A percentile compares a stretch with the other conserved stretches of the same genome.
Conservation (phyloP, 92 coral and sea anemone species). For the Muricea muricata region DNA sequence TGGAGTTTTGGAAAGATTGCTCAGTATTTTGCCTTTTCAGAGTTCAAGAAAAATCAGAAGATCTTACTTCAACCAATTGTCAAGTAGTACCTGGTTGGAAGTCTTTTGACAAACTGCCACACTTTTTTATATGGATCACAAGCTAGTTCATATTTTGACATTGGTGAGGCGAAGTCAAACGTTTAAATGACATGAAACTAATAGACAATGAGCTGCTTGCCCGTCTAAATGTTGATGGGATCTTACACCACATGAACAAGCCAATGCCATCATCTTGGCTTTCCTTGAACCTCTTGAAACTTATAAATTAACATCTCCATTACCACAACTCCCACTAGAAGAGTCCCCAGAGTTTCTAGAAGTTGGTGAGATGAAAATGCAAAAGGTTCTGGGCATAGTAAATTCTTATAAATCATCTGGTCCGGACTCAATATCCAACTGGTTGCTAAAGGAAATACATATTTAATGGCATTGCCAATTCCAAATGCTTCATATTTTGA, state of each 20-base stretch:
- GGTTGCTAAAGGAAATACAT: too few relatives aligned
- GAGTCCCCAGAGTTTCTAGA: too few relatives aligned
- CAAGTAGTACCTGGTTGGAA: constrained; percentile 50
- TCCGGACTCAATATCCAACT: too few relatives aligned
- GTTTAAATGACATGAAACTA: background rate
- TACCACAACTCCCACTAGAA: too few relatives aligned
- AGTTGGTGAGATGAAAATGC: too few relatives aligned
- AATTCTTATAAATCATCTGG: too few relatives aligned
- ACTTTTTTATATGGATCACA: constrained; percentile 58
- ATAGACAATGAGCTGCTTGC: too few relatives aligned
- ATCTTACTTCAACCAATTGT: constrained; percentile 41
- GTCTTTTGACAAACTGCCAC: constrained; percentile 42
- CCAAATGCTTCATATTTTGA: constrained; percentile 36
- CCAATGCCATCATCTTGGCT: background rate
- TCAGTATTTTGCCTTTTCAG: constrained; percentile 34
- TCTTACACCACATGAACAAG: background rate
- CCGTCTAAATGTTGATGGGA: too few relatives aligned
- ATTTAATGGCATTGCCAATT: too few relatives aligned
- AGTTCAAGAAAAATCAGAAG: constrained; percentile 43
- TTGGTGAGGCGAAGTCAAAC: too few relatives aligned
- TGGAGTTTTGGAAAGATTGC: constrained; percentile 69
- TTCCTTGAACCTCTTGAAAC: background rate
- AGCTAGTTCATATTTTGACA: constrained; percentile 48
- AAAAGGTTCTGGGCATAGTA: too few relatives aligned
- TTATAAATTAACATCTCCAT: too few relatives aligned